A percentile compares a stretch with the other conserved stretches of the same genome.
Evolutionary conservation across 2,888 invertebrate genomes (phyloP).

Genomic region (Andrena trimmerana): DNA sequence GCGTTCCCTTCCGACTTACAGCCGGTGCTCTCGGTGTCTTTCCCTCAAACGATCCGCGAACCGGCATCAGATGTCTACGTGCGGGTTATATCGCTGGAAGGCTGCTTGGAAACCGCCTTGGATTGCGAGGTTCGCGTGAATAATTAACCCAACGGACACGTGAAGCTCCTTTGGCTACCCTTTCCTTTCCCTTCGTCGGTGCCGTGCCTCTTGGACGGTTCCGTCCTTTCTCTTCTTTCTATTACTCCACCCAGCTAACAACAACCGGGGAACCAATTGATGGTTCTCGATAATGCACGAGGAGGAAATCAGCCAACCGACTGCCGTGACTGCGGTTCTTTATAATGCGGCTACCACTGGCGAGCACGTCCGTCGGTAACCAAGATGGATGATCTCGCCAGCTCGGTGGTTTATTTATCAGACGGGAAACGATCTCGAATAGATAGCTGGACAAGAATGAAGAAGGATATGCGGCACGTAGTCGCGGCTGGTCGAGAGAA

Average conservation of each 20-base stretch:
- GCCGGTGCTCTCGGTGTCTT: neutral
- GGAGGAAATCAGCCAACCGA: constrained; percentile 47
- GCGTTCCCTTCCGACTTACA: constrained; percentile 1
- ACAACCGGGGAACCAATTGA: constrained; percentile 52
- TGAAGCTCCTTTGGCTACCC: neutral
- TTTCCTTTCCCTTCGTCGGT: neutral
- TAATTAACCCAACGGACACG: constrained; percentile 22
- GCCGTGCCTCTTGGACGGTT: constrained; percentile 2
- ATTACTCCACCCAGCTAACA: constrained; percentile 24
- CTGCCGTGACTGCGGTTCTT: constrained; percentile 59
- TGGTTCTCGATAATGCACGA: constrained; percentile 65
- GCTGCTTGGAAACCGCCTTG: constrained; percentile 10
- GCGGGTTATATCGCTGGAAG: neutral
- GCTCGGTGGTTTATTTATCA: constrained; percentile 61
- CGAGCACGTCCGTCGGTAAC: constrained; percentile 47
- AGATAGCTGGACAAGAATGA: constrained; percentile 52
- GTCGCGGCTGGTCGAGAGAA: neutral
- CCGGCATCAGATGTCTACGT: constrained; percentile 11
- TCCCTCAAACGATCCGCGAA: neutral
- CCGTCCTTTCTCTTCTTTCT: constrained; percentile 4
- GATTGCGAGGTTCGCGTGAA: constrained; percentile 17
- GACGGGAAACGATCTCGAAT: constrained; percentile 45
- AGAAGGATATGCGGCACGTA: constrained; percentile 45
- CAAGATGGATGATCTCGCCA: constrained; percentile 43
- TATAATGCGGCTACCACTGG: constrained; percentile 57